Base-by-base conservation (phyloP, 92 coral and sea anemone genomes). In the Anthopleura xanthogrammica region DNA sequence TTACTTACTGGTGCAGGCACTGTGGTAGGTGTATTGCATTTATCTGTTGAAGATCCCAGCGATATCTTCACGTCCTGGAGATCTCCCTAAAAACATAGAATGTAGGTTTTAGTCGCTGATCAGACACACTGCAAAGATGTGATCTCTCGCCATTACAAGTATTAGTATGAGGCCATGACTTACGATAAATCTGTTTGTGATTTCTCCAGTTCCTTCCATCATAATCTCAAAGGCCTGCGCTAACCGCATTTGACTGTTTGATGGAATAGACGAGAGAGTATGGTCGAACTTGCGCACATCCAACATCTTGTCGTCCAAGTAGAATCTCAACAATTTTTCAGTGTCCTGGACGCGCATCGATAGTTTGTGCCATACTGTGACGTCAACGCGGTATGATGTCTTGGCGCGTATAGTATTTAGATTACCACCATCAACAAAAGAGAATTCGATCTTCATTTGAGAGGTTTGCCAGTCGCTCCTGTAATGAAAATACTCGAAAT, bases 61-160 rank as follows among this genome's bases (percentile, higher is more conserved):
- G 79, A n/a, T 41, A 95, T 87, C 71, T 85, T 95, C n/a, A 95
- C 98, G 65, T 95, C 97, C 85, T 95, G 98, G 17, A 95, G 87
- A 60, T 85, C 86, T 16, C 98, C 98, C 94, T 94, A 79, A 6
- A 76, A 50, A 23, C 16, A 65, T 6, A 74, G 12, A 9, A 75
- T 46, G 50, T 29, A 29, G 36, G 36, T 29, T 29, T 29, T 29
- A 29, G 36, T 29, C 50, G 50, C 50, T 46, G 50, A 46, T 46
- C 9, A 5, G 9, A 5, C 50, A 46, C 50, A 46, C 9, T 9
- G 5, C 50, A 46, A 46, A 46, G 50, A n/a, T n/a, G n/a, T n/a
- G 50, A 46, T 46, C 50, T 46, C 50, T 46, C 9, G 50, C 50
- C 5, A 46, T 46, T 46, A 46, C 50, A 0, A 77, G 20, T 14